phyloP scores from a whole-genome alignment of 2,113 vertebrate genomes.

The Pterophyllum scalare region DNA sequence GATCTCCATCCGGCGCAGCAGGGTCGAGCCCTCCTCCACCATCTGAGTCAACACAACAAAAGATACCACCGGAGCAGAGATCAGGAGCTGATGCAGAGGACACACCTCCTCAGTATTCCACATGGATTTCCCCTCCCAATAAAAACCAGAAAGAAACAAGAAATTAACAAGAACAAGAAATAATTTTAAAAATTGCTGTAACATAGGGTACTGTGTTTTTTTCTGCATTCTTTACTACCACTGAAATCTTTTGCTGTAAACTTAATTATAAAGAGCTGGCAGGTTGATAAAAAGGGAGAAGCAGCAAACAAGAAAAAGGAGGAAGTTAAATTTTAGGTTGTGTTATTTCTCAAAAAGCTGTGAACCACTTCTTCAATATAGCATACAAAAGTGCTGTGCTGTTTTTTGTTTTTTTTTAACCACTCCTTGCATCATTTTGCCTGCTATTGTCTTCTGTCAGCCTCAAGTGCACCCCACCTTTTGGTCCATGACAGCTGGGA shows the following conservation, averaged over 20 bases:
- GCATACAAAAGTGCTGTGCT: no score
- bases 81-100: no score
- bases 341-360: no score
- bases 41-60: constrained; percentile 71
- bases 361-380: no score
- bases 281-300: not conserved
- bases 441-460: no score
- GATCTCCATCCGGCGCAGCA: constrained; percentile 92
- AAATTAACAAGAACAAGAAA: not conserved
- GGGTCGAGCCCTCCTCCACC: constrained; percentile 82
- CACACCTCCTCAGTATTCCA: no score
- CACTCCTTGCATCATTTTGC: no score
- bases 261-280: not conserved
- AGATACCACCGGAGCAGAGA: no score
- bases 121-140: not conserved
- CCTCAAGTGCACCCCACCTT: not conserved
- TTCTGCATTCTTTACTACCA: not conserved
- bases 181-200: not conserved
- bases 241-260: not conserved
- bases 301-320: not conserved
- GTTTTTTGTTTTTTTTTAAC: no score
- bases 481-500: not conserved
- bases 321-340: not conserved
- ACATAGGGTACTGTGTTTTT: no score
- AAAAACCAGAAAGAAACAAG: not conserved